phyloP scores from a whole-genome alignment of 2,797 vertebrate species.

The Thalassophryne amazonica region DNA sequence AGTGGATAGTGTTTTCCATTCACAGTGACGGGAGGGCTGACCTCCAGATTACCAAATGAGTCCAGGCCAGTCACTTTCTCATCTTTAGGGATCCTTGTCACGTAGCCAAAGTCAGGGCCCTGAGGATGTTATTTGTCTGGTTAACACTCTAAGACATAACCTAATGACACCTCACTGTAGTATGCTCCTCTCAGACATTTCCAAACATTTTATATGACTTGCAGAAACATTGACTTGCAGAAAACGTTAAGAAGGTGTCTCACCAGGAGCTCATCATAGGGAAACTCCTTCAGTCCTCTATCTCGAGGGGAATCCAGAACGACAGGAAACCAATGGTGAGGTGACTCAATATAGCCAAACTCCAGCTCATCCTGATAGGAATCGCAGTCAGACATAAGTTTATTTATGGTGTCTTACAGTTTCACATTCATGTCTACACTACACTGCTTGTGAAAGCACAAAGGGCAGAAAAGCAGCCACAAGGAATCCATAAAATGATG shows the following conservation, averaged over 20 bases:
- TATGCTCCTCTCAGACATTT: no score
- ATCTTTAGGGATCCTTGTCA: constrained; percentile 71
- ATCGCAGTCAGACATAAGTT: no score
- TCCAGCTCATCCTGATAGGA: constrained; percentile 89
- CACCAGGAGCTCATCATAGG: constrained; percentile 85
- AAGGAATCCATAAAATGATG: no score
- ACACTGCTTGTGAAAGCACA: no score
- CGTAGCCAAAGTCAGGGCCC: constrained; percentile 93
- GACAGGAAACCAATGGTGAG: constrained; percentile 86
- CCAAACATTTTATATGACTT: no score
- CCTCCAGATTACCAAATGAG: constrained; percentile 93
- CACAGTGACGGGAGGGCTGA: constrained; percentile 89
- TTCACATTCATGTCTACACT: no score
- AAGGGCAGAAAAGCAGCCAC: no score
- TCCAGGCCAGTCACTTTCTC: constrained; percentile 76
- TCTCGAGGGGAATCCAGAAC: constrained; percentile 93
- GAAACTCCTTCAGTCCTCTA: constrained; percentile 79
- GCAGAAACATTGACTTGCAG: no score
- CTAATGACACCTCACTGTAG: neutral
- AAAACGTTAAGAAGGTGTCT: neutral
- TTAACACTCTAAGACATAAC: no score
- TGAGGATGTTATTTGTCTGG: constrained; percentile 37
- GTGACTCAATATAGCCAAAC: constrained; percentile 90
- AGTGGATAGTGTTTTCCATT: constrained; percentile 84
- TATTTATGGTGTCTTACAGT: no score